phyloP scores from a whole-genome alignment of 2,888 invertebrate species.

The Tiliacea citrago region DNA sequence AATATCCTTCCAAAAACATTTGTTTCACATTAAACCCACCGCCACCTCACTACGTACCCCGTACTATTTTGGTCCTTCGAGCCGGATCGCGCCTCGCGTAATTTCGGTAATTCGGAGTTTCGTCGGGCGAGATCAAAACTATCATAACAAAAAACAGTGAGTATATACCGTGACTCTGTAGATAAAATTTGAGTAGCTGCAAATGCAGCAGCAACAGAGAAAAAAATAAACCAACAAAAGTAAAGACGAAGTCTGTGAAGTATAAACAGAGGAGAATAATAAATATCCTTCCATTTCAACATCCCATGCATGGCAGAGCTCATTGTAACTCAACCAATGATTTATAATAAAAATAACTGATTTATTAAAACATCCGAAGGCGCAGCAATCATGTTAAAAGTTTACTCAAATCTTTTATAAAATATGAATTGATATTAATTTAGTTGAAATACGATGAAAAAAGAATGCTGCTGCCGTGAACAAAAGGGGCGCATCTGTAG shows the following conservation, averaged over 20 bases:
- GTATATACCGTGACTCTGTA: background rate
- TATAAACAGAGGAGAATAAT: background rate
- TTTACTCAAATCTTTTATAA: background rate
- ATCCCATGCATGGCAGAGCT: background rate
- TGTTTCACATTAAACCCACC: conserved; percentile 11
- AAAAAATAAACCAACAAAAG: too few relatives aligned
- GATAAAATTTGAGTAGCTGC: background rate
- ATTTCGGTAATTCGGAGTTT: conserved; percentile 53
- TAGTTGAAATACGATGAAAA: background rate
- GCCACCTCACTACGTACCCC: conserved; percentile 32
- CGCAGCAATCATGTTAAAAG: background rate
- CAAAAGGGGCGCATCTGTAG: too few relatives aligned
- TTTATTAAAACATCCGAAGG: background rate
- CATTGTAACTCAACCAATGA: background rate
- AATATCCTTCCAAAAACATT: background rate
- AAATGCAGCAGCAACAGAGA: too few relatives aligned
- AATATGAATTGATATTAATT: background rate
- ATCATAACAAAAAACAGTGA: conserved; percentile 38
- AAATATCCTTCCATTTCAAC: background rate
- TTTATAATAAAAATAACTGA: background rate
- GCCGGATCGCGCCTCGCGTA: conserved; percentile 59
- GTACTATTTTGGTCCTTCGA: conserved; percentile 46
- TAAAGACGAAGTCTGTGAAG: too few relatives aligned
- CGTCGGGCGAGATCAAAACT: conserved; percentile 40
- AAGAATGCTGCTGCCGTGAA: too few relatives aligned